Evolutionary conservation across 2,888 invertebrate genomes (phyloP).

Genomic region (Vesta saturnalis): DNA sequence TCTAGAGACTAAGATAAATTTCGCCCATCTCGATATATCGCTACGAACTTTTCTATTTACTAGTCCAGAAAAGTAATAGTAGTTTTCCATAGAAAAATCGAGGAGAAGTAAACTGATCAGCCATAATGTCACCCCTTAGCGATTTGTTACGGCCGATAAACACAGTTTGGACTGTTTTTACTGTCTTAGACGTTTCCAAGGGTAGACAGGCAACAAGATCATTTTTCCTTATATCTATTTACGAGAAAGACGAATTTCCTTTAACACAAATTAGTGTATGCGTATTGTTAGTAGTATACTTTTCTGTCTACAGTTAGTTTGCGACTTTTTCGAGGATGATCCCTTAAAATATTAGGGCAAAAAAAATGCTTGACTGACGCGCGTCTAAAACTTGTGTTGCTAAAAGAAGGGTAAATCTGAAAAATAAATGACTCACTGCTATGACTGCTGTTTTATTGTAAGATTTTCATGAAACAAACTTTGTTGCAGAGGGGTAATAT

Average conservation of each 20-base stretch:
- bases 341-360: constrained; percentile 38
- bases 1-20: constrained; percentile 48
- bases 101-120: constrained; percentile 45
- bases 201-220: constrained; percentile 38
- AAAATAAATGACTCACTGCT: constrained; percentile 34
- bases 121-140: constrained; percentile 54
- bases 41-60: constrained; percentile 48
- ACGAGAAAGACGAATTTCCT: constrained; percentile 21
- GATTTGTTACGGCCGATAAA: constrained; percentile 61
- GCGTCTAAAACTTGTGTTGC: constrained; percentile 1
- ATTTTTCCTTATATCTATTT: constrained; percentile 31
- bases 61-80: constrained; percentile 39
- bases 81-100: constrained; percentile 44
- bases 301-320: constrained; percentile 52
- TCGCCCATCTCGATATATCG: constrained; percentile 46
- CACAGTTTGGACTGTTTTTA: constrained; percentile 56
- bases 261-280: constrained; percentile 34
- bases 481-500: constrained; percentile 18
- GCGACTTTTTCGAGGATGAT: constrained; percentile 50
- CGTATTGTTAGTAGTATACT: constrained; percentile 52
- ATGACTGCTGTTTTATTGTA: constrained; percentile 28
- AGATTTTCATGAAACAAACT: constrained; percentile 13
- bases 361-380: constrained; percentile 33
- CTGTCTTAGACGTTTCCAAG: constrained; percentile 48
- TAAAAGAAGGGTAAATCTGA: constrained; percentile 20